Base-by-base conservation (phyloP, 1,140 invertebrate species). In the Trichogramma pretiosum region DNA sequence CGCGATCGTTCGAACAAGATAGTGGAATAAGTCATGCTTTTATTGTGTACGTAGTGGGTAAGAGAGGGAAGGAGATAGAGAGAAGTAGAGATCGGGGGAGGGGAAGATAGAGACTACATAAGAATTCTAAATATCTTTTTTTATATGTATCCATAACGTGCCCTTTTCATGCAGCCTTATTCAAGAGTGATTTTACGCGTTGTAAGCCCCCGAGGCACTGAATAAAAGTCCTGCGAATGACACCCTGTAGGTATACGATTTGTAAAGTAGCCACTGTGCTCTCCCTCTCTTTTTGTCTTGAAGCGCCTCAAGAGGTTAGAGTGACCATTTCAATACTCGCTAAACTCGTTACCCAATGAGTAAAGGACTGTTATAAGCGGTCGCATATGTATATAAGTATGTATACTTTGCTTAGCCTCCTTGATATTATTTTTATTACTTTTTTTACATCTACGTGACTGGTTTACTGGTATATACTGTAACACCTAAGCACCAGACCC, bases 251-350 rank as follows among this genome's bases (percentile, higher is more conserved):
- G 11, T 26, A 39, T 38, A 39, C 41, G 34, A 38, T 44, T 44
- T 38, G 24, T 21, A 37, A 49, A 49, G 46, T 42, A 33, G 47
- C 47, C 32, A 33, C 28, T 47, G 23, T 30, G 13, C 14, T 16
- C 34, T 45, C 16, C n/a, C 32, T 9, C 24, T 42, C 24, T 37
- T 21, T 26, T 28, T 28, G 5, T 28, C 11, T 28, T 28, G 5
- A 28, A 1, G 24, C 2, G 8, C 36, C 34, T 42, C 50, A 39
- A 46, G 48, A 55, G 59, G 58, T 52, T 53, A 52, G 52, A 46
- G 39, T 39, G 35, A 30, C 50, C 47, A 62, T 60, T 62, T 61
- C 53, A 59, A 62, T 62, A 61, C 58, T 46, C 24, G 58, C 43
- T 49, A 58, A 61, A 62, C 60, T 52, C 50, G 60, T 62, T 46